Percentiles rank a stretch among this genome's conserved stretches.
These are phyloP conservation scores for Enteromius treurensis DNA, from an alignment of 2,797 vertebrate genomes.

Conservation along the genomic window DNA sequence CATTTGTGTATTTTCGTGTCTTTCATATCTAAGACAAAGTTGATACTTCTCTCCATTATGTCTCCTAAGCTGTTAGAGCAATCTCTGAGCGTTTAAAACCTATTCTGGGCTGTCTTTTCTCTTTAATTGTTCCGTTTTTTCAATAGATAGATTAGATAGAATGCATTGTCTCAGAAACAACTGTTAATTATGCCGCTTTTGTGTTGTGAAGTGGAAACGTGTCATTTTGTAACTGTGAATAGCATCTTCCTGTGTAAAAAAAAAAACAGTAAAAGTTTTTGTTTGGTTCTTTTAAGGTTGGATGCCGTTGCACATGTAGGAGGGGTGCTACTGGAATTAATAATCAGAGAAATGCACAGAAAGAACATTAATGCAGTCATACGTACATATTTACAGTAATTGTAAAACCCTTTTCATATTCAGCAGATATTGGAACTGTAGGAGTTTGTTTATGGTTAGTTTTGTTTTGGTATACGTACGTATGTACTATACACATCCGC, in stretches of 20 bases:
- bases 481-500: background rate
- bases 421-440: constrained; percentile 4
- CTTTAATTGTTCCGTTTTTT: constrained; percentile 12
- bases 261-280: constrained; percentile 14
- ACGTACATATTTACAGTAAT: background rate
- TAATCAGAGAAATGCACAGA: background rate
- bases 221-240: constrained; percentile 30
- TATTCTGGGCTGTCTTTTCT: background rate
- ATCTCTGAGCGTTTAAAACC: background rate
- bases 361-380: background rate
- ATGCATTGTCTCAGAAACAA: constrained; percentile 7
- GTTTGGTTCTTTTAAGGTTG: background rate
- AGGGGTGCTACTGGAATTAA: background rate
- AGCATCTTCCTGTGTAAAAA: constrained; percentile 5
- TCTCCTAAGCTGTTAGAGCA: background rate
- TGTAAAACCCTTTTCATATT: background rate
- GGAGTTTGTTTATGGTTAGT: constrained; percentile 15
- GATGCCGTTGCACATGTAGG: constrained; percentile 14
- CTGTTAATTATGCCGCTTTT: constrained; percentile 17
- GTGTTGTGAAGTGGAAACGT: constrained; percentile 16
- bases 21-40: background rate
- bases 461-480: constrained; percentile 31
- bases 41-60: background rate
- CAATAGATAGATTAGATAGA: background rate
- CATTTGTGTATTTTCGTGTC: background rate